These are phyloP conservation scores for Liasis olivaceus DNA, from an alignment of 2,797 vertebrate genomes.

Conservation along the genomic window DNA sequence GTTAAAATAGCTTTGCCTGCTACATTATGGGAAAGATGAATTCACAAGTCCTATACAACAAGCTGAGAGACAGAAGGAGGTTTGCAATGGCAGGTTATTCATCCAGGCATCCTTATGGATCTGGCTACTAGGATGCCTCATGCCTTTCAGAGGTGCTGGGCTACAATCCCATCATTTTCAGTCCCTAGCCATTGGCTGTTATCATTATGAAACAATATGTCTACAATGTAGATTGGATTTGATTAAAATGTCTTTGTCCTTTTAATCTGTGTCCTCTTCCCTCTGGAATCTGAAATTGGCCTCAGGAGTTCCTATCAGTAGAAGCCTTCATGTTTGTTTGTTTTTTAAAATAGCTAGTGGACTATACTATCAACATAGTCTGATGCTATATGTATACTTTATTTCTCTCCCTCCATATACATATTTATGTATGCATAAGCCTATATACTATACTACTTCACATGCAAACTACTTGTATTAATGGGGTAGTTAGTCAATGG, in stretches of 20 bases:
- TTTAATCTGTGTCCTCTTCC: background rate
- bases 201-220: background rate
- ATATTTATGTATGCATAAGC: background rate
- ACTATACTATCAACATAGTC: background rate
- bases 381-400: background rate
- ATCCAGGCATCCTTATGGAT: background rate
- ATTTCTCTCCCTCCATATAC: background rate
- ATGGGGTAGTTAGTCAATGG: background rate
- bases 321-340: background rate
- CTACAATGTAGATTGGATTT: background rate
- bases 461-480: background rate
- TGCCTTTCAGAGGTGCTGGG: background rate
- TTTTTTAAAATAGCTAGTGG: background rate
- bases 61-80: background rate
- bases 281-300: background rate
- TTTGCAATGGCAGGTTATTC: background rate
- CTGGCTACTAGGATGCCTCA: background rate
- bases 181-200: background rate
- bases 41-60: background rate
- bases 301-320: background rate
- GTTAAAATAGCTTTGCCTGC: background rate
- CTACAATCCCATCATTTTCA: background rate
- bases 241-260: background rate
- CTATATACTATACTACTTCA: background rate
- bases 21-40: background rate